phyloP scores from a whole-genome alignment of 2,888 invertebrate genomes.

The Drosophila meridiana region DNA sequence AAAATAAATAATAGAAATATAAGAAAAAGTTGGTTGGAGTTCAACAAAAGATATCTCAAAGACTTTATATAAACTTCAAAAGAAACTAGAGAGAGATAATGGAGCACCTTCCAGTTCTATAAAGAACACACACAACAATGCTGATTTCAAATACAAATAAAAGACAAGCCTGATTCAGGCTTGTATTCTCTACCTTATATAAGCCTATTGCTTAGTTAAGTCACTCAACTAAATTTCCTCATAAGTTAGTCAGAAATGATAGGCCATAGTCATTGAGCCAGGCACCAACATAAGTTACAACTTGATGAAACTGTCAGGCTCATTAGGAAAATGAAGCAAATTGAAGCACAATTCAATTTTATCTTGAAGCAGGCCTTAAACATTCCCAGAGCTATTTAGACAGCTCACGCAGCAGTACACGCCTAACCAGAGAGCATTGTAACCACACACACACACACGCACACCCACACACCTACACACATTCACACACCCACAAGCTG shows the following conservation, averaged over 20 bases:
- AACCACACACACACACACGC: slow-evolving; percentile 26
- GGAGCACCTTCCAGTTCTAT: background rate
- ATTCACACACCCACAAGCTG: slow-evolving; percentile 13
- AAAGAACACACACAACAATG: background rate
- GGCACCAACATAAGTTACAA: background rate
- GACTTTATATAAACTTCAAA: too few relatives aligned
- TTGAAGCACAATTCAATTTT: slow-evolving; percentile 5
- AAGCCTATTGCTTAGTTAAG: background rate
- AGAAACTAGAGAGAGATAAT: background rate
- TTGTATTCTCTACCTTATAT: background rate
- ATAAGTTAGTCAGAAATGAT: background rate
- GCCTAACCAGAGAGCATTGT: slow-evolving; percentile 27
- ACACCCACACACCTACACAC: slow-evolving; percentile 17
- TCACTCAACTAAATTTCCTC: background rate
- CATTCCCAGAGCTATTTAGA: slow-evolving; percentile 42
- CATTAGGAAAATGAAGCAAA: slow-evolving; percentile 3
- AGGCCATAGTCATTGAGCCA: background rate
- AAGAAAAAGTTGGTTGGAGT: too few relatives aligned
- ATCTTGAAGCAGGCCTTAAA: slow-evolving; percentile 18
- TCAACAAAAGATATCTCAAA: too few relatives aligned
- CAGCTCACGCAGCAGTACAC: slow-evolving; percentile 14
- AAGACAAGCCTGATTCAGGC: background rate
- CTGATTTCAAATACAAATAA: background rate
- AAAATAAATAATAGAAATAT: too few relatives aligned
- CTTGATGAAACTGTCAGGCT: background rate